These are phyloP conservation scores for Siderastrea siderea DNA, from an alignment of 92 coral and sea anemone species.

Conservation along the genomic window DNA sequence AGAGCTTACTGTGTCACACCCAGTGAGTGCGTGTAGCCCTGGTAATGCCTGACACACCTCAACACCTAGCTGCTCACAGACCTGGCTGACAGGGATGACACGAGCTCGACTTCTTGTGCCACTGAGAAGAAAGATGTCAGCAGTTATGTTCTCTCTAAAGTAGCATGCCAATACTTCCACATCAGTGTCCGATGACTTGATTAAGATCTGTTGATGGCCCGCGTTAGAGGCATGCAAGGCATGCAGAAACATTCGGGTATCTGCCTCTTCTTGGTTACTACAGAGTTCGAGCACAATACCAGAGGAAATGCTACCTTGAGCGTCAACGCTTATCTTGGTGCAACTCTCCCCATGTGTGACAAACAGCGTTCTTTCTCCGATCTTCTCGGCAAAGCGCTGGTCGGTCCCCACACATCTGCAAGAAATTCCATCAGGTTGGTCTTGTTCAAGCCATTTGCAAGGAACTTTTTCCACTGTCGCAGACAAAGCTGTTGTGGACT, in stretches of 20 bases:
- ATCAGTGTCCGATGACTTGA: slow-evolving; percentile 66
- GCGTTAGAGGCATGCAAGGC: slow-evolving; percentile 52
- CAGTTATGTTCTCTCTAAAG: slow-evolving; percentile 49
- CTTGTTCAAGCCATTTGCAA: slow-evolving; percentile 63
- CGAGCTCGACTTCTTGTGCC: slow-evolving; percentile 66
- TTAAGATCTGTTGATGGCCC: slow-evolving; percentile 35
- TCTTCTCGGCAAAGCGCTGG: slow-evolving; percentile 43
- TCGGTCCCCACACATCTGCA: slow-evolving; percentile 54
- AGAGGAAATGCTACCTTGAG: slow-evolving; percentile 57
- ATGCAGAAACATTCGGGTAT: slow-evolving; percentile 77
- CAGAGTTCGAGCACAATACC: slow-evolving; percentile 47
- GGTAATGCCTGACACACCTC: slow-evolving; percentile 59
- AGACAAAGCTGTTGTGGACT: slow-evolving; percentile 73
- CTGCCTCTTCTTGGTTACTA: slow-evolving; percentile 68
- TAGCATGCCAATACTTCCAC: slow-evolving; percentile 70
- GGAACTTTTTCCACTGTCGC: slow-evolving; percentile 74
- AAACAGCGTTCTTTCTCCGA: slow-evolving; percentile 50
- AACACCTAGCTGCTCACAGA: slow-evolving; percentile 67
- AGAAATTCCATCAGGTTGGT: slow-evolving; percentile 61
- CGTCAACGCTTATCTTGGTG: slow-evolving; percentile 32
- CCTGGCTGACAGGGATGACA: slow-evolving; percentile 25
- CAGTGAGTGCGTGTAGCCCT: slow-evolving; percentile 75
- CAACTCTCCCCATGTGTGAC: slow-evolving; percentile 50
- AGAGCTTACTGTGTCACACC: slow-evolving; percentile 65
- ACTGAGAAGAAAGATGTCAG: slow-evolving; percentile 61